Conservation (phyloP, 2,888 invertebrate species). For the Dastarcus helophoroides region DNA sequence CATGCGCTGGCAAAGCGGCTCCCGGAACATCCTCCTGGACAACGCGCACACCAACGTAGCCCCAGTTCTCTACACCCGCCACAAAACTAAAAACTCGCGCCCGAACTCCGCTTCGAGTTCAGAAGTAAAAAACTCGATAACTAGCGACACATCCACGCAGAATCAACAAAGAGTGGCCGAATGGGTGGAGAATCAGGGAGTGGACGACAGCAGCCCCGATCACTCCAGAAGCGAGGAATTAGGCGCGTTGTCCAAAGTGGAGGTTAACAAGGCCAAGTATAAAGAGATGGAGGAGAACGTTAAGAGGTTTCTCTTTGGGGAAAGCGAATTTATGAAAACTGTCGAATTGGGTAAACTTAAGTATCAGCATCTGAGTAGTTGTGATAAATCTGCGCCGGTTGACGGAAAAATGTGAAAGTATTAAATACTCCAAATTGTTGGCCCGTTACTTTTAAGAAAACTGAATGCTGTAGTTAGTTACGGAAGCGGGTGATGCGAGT, state of each 20-base stretch:
- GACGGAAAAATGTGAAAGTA: too few species aligned
- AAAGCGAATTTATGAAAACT: slow-evolving; percentile 10
- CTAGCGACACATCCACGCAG: slow-evolving; percentile 21
- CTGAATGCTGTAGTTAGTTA: too few species aligned
- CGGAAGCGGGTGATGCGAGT: too few species aligned
- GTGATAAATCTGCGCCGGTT: too few species aligned
- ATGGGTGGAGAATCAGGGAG: slow-evolving; percentile 59
- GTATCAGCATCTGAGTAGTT: too few species aligned
- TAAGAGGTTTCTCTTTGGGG: slow-evolving; percentile 54
- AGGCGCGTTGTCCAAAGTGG: slow-evolving; percentile 9
- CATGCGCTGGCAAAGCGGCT: slow-evolving; percentile 63
- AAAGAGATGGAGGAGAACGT: slow-evolving; percentile 68
- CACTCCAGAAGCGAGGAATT: slow-evolving; percentile 26
- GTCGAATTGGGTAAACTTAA: too few species aligned
- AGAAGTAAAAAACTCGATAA: slow-evolving; percentile 17
- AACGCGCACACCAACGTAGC: slow-evolving; percentile 62
- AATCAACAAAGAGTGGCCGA: slow-evolving; percentile 49
- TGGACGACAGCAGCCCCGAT: slow-evolving; percentile 40
- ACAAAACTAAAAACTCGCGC: too few species aligned
- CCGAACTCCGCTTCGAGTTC: slow-evolving; percentile 11
- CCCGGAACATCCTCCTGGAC: slow-evolving; percentile 69
- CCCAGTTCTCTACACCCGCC: slow-evolving; percentile 60
- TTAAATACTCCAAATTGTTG: too few species aligned
- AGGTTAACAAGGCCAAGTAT: slow-evolving; percentile 35
- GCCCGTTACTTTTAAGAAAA: too few species aligned